phyloP scores from a whole-genome alignment of 2,797 vertebrate species.

The Borostomias antarcticus region DNA sequence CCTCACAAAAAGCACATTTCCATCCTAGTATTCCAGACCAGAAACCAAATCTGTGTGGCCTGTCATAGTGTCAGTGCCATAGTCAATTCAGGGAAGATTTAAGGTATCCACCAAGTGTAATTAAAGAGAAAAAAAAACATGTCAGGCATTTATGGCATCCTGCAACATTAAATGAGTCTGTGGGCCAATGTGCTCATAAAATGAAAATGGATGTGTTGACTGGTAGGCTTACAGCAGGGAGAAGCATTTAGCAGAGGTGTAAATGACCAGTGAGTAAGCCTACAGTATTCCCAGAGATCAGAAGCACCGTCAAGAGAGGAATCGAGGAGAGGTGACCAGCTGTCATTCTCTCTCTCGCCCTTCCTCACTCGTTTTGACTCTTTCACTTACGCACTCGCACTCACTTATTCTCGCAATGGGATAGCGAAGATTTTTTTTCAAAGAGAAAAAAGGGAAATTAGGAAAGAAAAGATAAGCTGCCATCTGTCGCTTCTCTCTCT shows the following conservation, averaged over 20 bases:
- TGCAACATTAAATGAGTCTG: conserved; percentile 45
- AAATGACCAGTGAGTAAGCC: conserved; percentile 54
- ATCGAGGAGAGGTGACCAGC: conserved; percentile 54
- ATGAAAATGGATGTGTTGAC: conserved; percentile 50
- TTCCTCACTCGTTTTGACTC: conserved; percentile 21
- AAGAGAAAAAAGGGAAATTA: neutral
- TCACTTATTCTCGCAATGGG: conserved; percentile 3
- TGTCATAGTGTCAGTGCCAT: conserved; percentile 38
- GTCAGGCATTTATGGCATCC: conserved; percentile 35
- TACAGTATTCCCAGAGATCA: conserved; percentile 48
- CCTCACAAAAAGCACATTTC: conserved; percentile 4
- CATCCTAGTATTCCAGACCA: too few species aligned
- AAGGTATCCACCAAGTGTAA: conserved; percentile 39
- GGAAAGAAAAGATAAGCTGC: conserved; percentile 12
- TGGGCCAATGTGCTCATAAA: conserved; percentile 31
- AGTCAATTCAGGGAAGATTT: conserved; percentile 59
- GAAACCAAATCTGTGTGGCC: too few species aligned
- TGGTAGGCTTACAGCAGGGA: conserved; percentile 23
- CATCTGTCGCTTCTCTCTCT: neutral
- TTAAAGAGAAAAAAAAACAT: conserved; percentile 37
- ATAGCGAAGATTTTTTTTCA: neutral
- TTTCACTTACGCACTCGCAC: conserved; percentile 28
- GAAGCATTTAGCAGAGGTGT: conserved; percentile 46
- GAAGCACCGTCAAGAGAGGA: conserved; percentile 52
- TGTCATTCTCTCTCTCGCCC: conserved; percentile 22